These are phyloP conservation scores for Neopipo cinnamomea DNA, from an alignment of 2,113 vertebrate species.

Conservation along the genomic window DNA sequence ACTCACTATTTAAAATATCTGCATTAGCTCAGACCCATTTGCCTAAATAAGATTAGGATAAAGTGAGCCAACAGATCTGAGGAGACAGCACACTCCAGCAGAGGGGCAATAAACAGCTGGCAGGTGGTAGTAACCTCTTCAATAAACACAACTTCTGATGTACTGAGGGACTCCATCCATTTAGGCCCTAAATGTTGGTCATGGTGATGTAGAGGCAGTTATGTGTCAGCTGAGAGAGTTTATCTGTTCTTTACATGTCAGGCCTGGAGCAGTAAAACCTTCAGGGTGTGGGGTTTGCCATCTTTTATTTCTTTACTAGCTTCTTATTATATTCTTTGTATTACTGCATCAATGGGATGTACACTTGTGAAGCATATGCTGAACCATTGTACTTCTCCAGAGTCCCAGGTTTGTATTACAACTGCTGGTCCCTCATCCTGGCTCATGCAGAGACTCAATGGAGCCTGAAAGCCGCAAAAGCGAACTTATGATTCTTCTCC, in stretches of 20 bases:
- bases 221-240: neutral
- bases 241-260: neutral
- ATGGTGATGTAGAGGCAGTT: neutral
- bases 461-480: neutral
- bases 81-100: neutral
- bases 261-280: neutral
- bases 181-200: neutral
- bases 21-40: constrained; percentile 3
- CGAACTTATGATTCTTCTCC: neutral
- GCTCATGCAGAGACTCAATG: neutral
- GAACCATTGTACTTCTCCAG: neutral
- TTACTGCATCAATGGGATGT: neutral
- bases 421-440: neutral
- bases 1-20: neutral
- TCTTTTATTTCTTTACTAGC: neutral
- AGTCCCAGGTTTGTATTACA: neutral
- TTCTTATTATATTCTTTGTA: neutral
- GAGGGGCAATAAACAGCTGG: constrained; percentile 4
- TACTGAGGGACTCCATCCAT: neutral
- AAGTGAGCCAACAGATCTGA: constrained; percentile 4
- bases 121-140: neutral
- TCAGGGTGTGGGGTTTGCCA: neutral
- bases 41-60: constrained; percentile 24
- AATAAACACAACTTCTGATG: neutral
- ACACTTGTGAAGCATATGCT: neutral